Evolutionary conservation across 2,797 vertebrate species (phyloP).

Genomic region (Malacoraja senta): DNA sequence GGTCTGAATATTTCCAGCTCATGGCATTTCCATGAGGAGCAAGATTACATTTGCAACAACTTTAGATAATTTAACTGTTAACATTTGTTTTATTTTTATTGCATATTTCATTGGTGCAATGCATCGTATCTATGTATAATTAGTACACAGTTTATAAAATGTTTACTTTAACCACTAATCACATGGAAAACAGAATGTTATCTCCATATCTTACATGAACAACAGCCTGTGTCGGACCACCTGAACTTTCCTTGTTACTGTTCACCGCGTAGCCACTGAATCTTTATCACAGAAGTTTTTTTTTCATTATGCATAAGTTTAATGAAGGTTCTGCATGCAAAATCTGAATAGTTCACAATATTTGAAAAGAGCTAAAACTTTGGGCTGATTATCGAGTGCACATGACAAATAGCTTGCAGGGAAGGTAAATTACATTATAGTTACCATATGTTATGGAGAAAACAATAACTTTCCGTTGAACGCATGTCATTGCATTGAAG

Average conservation of each 20-base stretch:
- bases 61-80: conserved; percentile 29
- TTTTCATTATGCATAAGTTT: not conserved
- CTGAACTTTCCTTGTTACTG: not conserved
- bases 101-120: not conserved
- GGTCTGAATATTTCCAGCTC: not conserved
- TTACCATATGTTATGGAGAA: conserved; percentile 7
- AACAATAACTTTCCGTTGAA: not conserved
- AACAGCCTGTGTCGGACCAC: not conserved
- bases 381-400: conserved; percentile 18
- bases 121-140: not conserved
- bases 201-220: not conserved
- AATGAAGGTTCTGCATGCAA: not conserved
- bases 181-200: not conserved
- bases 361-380: not conserved
- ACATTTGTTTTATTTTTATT: conserved; percentile 20
- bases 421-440: conserved; percentile 27
- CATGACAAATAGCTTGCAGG: conserved; percentile 16
- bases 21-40: not conserved
- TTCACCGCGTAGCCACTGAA: not conserved
- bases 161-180: not conserved
- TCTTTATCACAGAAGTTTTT: not conserved
- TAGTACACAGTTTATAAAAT: not conserved
- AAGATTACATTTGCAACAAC: conserved; percentile 13
- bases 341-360: not conserved
- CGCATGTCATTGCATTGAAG: not conserved